Evolutionary conservation across 1,140 invertebrate genomes (phyloP).

Genomic region (Megalonaias nervosa): DNA sequence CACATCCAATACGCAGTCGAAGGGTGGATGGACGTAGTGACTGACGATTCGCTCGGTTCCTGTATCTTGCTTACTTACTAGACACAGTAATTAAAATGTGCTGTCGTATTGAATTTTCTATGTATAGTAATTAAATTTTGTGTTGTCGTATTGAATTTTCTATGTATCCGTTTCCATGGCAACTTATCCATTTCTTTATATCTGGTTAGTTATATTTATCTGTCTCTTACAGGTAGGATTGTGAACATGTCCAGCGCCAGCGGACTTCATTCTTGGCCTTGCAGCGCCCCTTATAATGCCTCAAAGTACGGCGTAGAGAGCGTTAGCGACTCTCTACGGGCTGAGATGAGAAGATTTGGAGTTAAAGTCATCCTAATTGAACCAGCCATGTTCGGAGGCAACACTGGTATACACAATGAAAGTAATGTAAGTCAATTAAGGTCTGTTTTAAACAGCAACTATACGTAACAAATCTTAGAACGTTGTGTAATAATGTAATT

Average conservation of each 20-base stretch:
- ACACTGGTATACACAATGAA: slow-evolving; percentile 40
- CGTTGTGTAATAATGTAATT: too few relatives aligned
- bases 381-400: slow-evolving; percentile 64
- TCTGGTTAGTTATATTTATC: too few relatives aligned
- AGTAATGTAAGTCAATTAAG: slow-evolving; percentile 17
- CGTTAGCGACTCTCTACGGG: slow-evolving; percentile 58
- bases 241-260: slow-evolving; percentile 88
- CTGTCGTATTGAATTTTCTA: too few relatives aligned
- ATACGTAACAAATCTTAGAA: not conserved
- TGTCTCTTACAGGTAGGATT: slow-evolving; percentile 74
- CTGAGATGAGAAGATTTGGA: slow-evolving; percentile 63
- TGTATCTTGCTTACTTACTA: too few relatives aligned
- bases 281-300: slow-evolving; percentile 82
- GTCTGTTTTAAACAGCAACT: not conserved
- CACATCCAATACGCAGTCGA: too few relatives aligned
- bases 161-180: too few relatives aligned
- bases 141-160: too few relatives aligned
- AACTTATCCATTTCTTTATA: too few relatives aligned
- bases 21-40: too few relatives aligned
- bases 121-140: too few relatives aligned
- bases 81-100: too few relatives aligned
- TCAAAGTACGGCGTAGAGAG: slow-evolving; percentile 82
- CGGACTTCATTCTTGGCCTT: slow-evolving; percentile 79
- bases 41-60: too few relatives aligned
- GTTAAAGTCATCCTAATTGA: slow-evolving; percentile 62